Conservation (phyloP, 1,140 invertebrate genomes). For the Tetramorium simillimum region DNA sequence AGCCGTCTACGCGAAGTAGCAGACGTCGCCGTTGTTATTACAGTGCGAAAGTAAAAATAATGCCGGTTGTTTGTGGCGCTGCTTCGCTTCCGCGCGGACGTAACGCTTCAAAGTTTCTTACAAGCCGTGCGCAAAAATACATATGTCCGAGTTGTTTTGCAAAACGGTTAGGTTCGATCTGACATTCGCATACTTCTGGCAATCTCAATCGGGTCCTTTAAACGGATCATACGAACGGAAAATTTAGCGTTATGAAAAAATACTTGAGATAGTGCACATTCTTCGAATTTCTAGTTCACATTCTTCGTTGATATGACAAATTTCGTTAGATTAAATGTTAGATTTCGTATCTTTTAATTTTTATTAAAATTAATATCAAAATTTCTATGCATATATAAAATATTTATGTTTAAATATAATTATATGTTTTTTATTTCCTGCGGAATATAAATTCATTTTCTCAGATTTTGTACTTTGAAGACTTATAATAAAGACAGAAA, state of each 20-base stretch:
- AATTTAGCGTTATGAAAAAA: background rate
- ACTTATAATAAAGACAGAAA: background rate
- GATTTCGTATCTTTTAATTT: background rate
- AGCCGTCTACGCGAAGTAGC: constrained; percentile 61
- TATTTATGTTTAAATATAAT: background rate
- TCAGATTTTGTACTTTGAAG: background rate
- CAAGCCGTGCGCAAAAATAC: constrained; percentile 48
- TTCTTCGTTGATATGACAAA: too few species aligned
- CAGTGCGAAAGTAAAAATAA: constrained; percentile 68
- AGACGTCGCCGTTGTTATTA: constrained; percentile 71
- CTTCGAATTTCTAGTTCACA: too few species aligned
- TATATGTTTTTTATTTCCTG: background rate
- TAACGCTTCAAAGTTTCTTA: constrained; percentile 45
- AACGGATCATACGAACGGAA: background rate
- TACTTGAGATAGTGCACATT: background rate
- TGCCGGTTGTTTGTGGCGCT: constrained; percentile 42
- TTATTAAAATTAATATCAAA: background rate
- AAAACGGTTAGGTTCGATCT: constrained; percentile 44
- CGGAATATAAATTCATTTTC: background rate
- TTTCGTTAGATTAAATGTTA: too few species aligned
- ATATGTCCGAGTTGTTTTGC: constrained; percentile 52
- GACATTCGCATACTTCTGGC: background rate
- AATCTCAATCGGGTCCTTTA: background rate
- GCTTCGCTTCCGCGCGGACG: background rate
- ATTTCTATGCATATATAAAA: background rate